phyloP scores from a whole-genome alignment of 2,888 invertebrate species.

The Ptychoptera albimana region DNA sequence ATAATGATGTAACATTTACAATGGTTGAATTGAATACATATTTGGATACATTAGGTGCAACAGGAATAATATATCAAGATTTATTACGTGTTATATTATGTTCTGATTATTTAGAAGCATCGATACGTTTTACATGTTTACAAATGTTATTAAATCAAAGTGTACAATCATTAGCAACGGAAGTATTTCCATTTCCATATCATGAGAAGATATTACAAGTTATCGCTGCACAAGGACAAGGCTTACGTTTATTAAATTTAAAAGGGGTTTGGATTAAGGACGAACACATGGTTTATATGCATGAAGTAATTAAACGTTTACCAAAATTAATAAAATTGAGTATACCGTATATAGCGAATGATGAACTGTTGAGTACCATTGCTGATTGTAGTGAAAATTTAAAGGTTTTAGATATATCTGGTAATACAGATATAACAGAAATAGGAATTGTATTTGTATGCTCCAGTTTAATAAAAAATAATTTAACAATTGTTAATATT shows the following conservation, averaged over 20 bases:
- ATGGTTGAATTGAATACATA: constrained; percentile 44
- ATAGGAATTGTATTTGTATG: constrained; percentile 43
- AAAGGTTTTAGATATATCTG: constrained; percentile 48
- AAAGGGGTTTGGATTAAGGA: constrained; percentile 61
- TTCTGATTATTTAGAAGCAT: constrained; percentile 49
- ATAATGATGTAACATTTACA: constrained; percentile 38
- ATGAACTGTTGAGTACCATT: constrained; percentile 45
- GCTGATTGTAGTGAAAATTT: constrained; percentile 38
- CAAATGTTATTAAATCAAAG: constrained; percentile 46
- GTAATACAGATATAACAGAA: constrained; percentile 51
- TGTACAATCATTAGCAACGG: constrained; percentile 46
- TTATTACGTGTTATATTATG: constrained; percentile 45
- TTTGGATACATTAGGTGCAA: constrained; percentile 42
- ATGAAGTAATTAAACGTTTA: constrained; percentile 40
- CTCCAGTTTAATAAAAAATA: constrained; percentile 36
- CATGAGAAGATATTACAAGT: constrained; percentile 50
- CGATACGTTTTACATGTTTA: constrained; percentile 47
- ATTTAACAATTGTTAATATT: constrained; percentile 44
- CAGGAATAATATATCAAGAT: constrained; percentile 52
- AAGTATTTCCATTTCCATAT: constrained; percentile 54
- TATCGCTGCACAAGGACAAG: constrained; percentile 44
- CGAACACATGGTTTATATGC: constrained; percentile 46
- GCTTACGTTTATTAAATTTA: constrained; percentile 45
- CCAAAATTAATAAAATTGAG: constrained; percentile 42
- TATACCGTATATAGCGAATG: constrained; percentile 55